These are phyloP conservation scores for Oxytorus armatus DNA, from an alignment of 2,888 invertebrate genomes.

Conservation along the genomic window DNA sequence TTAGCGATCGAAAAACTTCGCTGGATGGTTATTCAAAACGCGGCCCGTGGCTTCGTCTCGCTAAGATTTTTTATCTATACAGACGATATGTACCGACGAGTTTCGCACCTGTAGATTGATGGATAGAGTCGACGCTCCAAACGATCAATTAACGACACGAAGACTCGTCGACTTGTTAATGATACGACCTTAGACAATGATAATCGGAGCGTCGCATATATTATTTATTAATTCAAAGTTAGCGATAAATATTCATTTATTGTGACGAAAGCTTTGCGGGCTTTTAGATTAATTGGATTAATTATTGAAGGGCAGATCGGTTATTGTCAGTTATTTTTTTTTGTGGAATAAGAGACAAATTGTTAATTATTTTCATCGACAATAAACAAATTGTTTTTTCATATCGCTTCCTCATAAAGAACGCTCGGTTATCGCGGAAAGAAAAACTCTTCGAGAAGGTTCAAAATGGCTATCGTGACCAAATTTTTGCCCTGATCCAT, in stretches of 20 bases:
- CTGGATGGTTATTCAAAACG: not conserved
- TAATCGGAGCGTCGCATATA: slow-evolving; percentile 18
- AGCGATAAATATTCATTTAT: slow-evolving; percentile 20
- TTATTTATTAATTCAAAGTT: slow-evolving; percentile 25
- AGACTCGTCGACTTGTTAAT: not conserved
- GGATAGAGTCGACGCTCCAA: slow-evolving; percentile 27
- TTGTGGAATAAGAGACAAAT: too few species aligned
- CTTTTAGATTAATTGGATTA: not conserved
- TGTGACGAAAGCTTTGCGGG: not conserved
- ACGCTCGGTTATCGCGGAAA: too few species aligned
- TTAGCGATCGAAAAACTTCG: not conserved
- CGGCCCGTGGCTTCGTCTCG: not conserved
- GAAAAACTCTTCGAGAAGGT: too few species aligned
- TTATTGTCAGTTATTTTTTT: too few species aligned
- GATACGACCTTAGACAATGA: slow-evolving; percentile 38
- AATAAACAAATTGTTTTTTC: too few species aligned
- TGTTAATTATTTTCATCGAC: too few species aligned
- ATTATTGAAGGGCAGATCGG: too few species aligned
- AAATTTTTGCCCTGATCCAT: too few species aligned
- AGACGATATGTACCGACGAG: slow-evolving; percentile 15
- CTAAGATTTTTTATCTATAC: not conserved
- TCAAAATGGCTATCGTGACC: too few species aligned
- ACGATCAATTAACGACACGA: slow-evolving; percentile 42
- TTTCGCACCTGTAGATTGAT: slow-evolving; percentile 51
- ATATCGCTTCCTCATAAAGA: too few species aligned